Evolutionary conservation across 2,113 vertebrate genomes (phyloP), one percentile per base, ranked within the genome.

Genomic region (Megaceryle torquata): DNA sequence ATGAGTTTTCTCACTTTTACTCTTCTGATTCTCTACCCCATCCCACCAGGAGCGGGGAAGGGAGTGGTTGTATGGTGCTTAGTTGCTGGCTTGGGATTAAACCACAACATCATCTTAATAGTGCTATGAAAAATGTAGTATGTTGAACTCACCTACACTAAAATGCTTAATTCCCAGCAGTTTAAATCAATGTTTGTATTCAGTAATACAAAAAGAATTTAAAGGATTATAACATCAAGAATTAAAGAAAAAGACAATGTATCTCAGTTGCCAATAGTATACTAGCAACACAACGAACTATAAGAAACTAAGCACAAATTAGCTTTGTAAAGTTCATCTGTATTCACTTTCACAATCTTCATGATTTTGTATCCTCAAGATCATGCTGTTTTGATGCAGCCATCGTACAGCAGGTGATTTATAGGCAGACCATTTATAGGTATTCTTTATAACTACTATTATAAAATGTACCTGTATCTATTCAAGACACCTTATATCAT

Each of bases 181-280:
- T 96, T 96, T 92, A 74, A 90, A 82, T 64, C 67, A 75, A 85
- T 90, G 16, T 51, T 90, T 85, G 39, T 48, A 82, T 60, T 94
- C 83, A 78, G 57, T 70, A 10, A 88, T 35, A 57, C 1, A 93
- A 97, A 95, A 87, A 60, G 6, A 8, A 64, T 9, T 75, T 37
- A 33, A 76, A 44, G 19, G 33, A 81, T 64, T 48, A 85, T 14
- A 76, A 92, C 67, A 84, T 4, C 31, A 64, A 87, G 68, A 79
- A 17, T 64, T 78, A 59, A 64, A 76, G 13, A 91, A 21, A 70
- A 91, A 93, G 50, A 41, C 3, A 59, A 33, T 2, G 2, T 86
- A 92, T 57, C 22, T 74, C 59, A 61, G 3, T 44, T 35, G 37
- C 59, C 24, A 69, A 69, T 51, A 43, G 64, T 63, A 80, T 2